Percentiles rank a stretch among this genome's conserved stretches.
Conservation (phyloP, 2,113 vertebrate species). For the Ammodramus savannarum region DNA sequence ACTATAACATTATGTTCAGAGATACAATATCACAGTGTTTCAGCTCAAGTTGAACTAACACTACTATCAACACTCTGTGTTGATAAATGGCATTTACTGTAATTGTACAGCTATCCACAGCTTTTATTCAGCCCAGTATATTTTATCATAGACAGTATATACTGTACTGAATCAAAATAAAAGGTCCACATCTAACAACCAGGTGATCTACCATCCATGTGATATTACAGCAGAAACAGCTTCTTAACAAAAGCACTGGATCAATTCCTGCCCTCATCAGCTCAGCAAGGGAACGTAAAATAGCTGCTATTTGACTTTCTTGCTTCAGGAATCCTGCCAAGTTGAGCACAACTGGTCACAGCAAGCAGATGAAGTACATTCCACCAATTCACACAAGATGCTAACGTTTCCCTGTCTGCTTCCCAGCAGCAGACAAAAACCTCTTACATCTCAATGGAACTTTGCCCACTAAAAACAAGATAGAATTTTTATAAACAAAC, state of each 20-base stretch:
- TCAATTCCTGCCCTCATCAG: slow-evolving; percentile 29
- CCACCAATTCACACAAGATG: background rate
- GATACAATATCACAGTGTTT: background rate
- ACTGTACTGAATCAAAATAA: background rate
- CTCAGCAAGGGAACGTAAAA: slow-evolving; percentile 17
- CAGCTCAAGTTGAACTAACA: background rate
- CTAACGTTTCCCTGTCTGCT: background rate
- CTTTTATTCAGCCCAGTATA: background rate
- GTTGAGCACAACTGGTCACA: slow-evolving; percentile 10
- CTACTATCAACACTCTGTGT: background rate
- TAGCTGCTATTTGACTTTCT: slow-evolving; percentile 26
- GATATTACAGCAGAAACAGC: slow-evolving; percentile 9
- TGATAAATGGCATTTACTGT: background rate
- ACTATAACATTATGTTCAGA: background rate
- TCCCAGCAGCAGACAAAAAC: background rate
- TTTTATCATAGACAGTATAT: background rate
- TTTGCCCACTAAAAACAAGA: background rate
- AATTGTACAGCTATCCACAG: background rate
- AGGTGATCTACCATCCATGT: background rate
- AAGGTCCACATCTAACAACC: background rate
- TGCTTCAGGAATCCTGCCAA: slow-evolving; percentile 23
- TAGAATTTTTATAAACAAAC: background rate
- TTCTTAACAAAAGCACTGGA: slow-evolving; percentile 20
- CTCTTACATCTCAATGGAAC: background rate
- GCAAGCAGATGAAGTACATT: background rate